Evolutionary conservation across 2,113 vertebrate species (phyloP).

Genomic region (Smithornis capensis): DNA sequence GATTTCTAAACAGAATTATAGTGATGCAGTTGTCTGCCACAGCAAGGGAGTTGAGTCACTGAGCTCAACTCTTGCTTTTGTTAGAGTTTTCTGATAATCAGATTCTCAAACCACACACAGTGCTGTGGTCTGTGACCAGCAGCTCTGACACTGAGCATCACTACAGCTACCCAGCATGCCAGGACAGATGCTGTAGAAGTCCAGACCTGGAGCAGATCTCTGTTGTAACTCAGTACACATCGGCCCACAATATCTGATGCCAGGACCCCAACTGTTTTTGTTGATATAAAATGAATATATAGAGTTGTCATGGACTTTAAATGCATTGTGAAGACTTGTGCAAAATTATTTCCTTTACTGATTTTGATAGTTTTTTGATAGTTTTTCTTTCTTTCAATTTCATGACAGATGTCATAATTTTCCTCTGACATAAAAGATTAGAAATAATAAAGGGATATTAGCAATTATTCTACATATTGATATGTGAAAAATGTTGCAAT

Average conservation of each 20-base stretch:
- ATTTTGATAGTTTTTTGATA: neutral
- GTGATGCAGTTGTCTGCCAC: neutral
- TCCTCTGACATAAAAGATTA: neutral
- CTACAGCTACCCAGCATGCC: rapidly evolving
- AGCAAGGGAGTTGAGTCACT: neutral
- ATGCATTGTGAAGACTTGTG: neutral
- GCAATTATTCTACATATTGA: neutral
- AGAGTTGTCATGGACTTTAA: neutral
- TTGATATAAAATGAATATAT: neutral
- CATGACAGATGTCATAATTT: neutral
- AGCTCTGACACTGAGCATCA: neutral
- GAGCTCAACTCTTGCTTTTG: neutral
- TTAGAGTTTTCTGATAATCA: neutral
- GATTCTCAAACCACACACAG: rapidly evolving
- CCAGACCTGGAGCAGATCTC: neutral
- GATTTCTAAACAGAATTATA: neutral
- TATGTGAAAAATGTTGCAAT: neutral
- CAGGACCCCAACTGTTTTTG: neutral
- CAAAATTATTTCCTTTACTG: neutral
- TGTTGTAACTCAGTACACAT: neutral
- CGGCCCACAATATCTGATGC: rapidly evolving
- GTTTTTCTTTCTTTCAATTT: neutral
- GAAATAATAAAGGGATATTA: neutral
- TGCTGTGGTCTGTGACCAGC: neutral
- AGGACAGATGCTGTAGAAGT: neutral